These are phyloP conservation scores for Erythrocebus patas DNA, from an alignment of 2,113 vertebrate genomes.

Conservation along the genomic window DNA sequence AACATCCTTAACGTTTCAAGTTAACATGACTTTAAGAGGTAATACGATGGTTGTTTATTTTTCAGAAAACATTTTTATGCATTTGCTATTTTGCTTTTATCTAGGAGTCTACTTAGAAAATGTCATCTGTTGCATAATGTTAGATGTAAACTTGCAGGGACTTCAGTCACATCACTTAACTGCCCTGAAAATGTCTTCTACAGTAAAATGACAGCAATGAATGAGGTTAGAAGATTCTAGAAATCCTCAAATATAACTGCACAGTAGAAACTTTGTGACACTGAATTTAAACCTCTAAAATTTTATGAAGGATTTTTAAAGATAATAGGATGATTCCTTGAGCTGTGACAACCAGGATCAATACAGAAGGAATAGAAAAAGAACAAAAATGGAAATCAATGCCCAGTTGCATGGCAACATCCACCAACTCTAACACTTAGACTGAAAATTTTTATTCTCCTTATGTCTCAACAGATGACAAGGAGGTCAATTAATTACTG, in stretches of 20 bases:
- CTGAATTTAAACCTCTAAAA: not conserved
- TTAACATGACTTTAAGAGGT: not conserved
- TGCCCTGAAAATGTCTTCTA: not conserved
- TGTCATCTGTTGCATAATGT: not conserved
- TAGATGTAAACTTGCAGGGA: not conserved
- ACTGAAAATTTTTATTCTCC: not conserved
- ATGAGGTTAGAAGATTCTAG: not conserved
- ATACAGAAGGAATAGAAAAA: conserved; percentile 34
- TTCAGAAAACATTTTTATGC: not conserved
- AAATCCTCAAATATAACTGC: not conserved
- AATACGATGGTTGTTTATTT: not conserved
- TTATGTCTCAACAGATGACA: not conserved
- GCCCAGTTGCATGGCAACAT: not conserved
- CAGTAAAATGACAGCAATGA: not conserved
- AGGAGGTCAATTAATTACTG: not conserved
- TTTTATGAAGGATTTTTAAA: not conserved
- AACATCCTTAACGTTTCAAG: not conserved
- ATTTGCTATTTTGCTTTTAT: not conserved
- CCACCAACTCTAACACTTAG: not conserved
- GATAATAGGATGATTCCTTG: conserved; percentile 28
- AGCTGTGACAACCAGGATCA: conserved; percentile 46
- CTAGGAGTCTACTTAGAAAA: not conserved
- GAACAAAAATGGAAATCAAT: conserved; percentile 53
- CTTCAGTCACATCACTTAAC: not conserved
- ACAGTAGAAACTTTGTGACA: not conserved